phyloP scores from a whole-genome alignment of 1,140 invertebrate species.

The Adelges cooleyi region DNA sequence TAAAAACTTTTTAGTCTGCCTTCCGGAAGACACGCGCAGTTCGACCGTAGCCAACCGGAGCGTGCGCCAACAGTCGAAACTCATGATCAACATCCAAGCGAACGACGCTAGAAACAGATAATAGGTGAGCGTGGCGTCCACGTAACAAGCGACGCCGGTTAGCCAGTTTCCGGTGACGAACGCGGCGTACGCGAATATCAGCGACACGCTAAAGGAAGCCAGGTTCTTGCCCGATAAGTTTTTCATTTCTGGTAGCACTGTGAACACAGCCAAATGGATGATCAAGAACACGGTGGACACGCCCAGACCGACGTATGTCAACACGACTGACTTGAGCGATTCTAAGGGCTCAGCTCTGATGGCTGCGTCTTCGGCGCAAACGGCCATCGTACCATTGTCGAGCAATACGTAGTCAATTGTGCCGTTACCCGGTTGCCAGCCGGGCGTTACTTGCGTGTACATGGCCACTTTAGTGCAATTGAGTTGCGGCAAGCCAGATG shows the following conservation, averaged over 20 bases:
- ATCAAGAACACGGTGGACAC: slow-evolving; percentile 42
- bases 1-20: slow-evolving; percentile 40
- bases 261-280: slow-evolving; percentile 41
- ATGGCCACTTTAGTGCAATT: not conserved
- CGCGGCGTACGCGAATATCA: slow-evolving; percentile 41
- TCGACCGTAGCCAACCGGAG: slow-evolving; percentile 42
- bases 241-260: slow-evolving; percentile 40
- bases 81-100: slow-evolving; percentile 50
- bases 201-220: slow-evolving; percentile 40
- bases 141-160: slow-evolving; percentile 35
- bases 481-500: not conserved
- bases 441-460: not conserved
- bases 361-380: slow-evolving; percentile 18
- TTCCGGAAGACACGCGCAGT: slow-evolving; percentile 39
- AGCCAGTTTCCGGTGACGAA: slow-evolving; percentile 40
- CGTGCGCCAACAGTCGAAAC: slow-evolving; percentile 48
- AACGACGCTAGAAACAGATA: slow-evolving; percentile 46
- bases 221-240: slow-evolving; percentile 46
- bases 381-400: slow-evolving; percentile 31
- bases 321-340: slow-evolving; percentile 38
- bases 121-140: slow-evolving; percentile 41
- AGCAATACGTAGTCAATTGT: slow-evolving; percentile 30
- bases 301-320: slow-evolving; percentile 40
- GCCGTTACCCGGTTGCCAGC: not conserved
- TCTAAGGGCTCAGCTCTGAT: not conserved